Base-by-base conservation (phyloP, 2,888 invertebrate species). In the Ichneumoninae sp. region DNA sequence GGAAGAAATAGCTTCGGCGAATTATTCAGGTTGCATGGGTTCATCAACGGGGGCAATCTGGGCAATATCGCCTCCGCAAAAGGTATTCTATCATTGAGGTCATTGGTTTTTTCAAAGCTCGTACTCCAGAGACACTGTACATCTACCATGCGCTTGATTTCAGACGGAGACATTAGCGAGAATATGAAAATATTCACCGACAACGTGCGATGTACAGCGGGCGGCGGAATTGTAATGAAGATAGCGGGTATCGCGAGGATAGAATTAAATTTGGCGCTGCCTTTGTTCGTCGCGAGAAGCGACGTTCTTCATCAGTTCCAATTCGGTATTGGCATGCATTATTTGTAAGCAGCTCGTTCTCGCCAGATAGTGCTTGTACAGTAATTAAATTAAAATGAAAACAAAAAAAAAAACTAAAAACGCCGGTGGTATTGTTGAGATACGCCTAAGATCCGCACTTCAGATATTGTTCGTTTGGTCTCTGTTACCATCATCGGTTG, bases 261-360 rank as follows among this genome's bases (percentile, higher is more conserved):
- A 77, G 99, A 99, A 95, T 95, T 99, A 76, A 99, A 99, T 95
- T 98, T 99, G 94, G 97, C 97, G 93, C 94, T 97, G 91, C 99
- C 99, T 60, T 90, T 97, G 77, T 94, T 94, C 68, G 95, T 95
- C 86, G 94, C 95, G 87, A 94, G 94, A 83, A 96, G 95, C 16
- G 98, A 98, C 94, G 94, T 95, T 77, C 94, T 95, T 74, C 95
- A 95, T 85, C 97, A 97, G 62, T 95, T 98, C 89, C 98, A 98
- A 94, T 96, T 98, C 92, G 98, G 98, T 50, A 95, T 98, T 88
- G 98, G 97, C 44, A 95, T 97, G 74, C 96, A 97, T 90, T 97
- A 97, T 94, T 95, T 97, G 88, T 97, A 95, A 94, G 90, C 65
- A 94, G 90, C 65, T 77, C 77, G 54, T 33, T 75, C 81, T 83